Conservation (phyloP, 2,797 vertebrate genomes). For the Acridotheres tristis region DNA sequence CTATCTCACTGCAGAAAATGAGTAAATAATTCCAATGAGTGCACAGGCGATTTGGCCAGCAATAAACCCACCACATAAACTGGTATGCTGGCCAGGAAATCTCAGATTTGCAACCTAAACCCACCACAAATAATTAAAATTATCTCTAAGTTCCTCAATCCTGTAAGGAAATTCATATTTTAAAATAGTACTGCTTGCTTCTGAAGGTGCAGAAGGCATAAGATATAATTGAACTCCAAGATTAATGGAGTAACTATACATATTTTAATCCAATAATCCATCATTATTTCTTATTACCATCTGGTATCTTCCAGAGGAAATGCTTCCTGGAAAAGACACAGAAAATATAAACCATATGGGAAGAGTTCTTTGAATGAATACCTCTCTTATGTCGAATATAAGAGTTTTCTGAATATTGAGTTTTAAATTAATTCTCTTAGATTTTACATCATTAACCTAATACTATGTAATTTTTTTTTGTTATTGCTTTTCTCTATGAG, state of each 20-base stretch:
- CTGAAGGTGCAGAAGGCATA: not conserved
- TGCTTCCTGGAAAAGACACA: not conserved
- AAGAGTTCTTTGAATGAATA: not conserved
- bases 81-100: too few species aligned
- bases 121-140: not conserved
- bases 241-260: not conserved
- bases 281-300: not conserved
- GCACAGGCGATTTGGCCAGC: too few species aligned
- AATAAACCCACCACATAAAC: too few species aligned
- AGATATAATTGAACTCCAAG: not conserved
- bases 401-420: not conserved
- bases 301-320: not conserved
- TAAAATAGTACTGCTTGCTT: not conserved
- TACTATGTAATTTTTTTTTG: not conserved
- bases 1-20: too few species aligned
- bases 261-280: constrained; percentile 23
- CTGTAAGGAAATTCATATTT: not conserved
- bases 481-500: not conserved
- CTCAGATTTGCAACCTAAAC: too few species aligned
- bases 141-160: not conserved
- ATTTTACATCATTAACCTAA: not conserved
- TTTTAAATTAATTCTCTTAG: not conserved
- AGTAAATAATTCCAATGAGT: too few species aligned
- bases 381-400: not conserved
- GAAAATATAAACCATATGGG: not conserved